Percentiles rank a stretch among this genome's conserved stretches.
Evolutionary conservation across 2,797 vertebrate genomes (phyloP).

Genomic region (Sus cebifrons): DNA sequence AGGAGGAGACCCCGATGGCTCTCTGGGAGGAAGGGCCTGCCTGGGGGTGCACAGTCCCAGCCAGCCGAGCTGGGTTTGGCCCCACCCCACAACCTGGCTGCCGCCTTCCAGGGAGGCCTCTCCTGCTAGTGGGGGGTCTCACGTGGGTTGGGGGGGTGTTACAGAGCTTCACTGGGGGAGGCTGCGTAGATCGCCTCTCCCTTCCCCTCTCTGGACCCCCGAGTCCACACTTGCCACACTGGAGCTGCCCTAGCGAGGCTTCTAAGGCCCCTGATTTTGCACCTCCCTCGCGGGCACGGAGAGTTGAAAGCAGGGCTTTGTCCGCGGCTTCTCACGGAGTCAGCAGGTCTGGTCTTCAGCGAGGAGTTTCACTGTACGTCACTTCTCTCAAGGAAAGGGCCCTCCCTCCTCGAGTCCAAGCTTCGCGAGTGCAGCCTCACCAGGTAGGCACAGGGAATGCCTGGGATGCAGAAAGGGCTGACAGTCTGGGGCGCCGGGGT

Average conservation of each 20-base stretch:
- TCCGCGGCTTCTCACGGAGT: not conserved
- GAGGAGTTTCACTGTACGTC: not conserved
- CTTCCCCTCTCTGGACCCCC: not conserved
- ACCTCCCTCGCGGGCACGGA: accelerated
- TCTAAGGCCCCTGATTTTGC: not conserved
- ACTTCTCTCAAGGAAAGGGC: not conserved
- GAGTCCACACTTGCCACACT: accelerated
- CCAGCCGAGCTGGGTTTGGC: not conserved
- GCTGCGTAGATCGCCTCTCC: not conserved
- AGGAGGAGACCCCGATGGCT: too few species aligned
- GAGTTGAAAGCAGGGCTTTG: not conserved
- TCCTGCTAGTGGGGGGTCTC: not conserved
- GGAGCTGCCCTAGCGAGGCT: not conserved
- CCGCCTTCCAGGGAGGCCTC: not conserved
- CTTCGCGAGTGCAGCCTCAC: not conserved
- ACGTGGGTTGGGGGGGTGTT: too few species aligned
- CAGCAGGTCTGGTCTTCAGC: not conserved
- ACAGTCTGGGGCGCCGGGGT: not conserved
- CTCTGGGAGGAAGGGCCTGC: not conserved
- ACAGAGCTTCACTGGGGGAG: not conserved
- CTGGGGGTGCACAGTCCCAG: not conserved
- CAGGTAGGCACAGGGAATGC: too few species aligned
- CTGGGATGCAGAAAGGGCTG: not conserved
- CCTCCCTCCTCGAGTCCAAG: not conserved
- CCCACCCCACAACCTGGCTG: not conserved